These are phyloP conservation scores for Syngnathus acus DNA, from an alignment of 2,797 vertebrate genomes.

Conservation along the genomic window DNA sequence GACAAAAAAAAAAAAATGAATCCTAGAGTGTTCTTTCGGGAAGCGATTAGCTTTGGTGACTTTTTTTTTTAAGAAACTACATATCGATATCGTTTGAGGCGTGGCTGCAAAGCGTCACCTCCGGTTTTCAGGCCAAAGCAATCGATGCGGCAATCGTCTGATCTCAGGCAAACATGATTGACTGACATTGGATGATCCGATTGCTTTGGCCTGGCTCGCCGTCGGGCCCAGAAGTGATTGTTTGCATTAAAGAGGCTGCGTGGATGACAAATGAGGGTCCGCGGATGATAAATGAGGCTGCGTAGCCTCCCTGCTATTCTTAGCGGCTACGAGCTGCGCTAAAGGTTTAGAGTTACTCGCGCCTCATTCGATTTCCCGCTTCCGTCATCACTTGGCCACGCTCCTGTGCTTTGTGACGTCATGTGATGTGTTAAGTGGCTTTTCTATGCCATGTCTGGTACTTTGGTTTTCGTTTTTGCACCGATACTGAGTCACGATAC, in stretches of 20 bases:
- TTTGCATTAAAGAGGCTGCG: conserved; percentile 13
- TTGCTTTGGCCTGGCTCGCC: too few species aligned
- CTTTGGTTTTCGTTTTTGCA: too few species aligned
- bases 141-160: too few species aligned
- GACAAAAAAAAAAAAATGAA: conserved; percentile 27
- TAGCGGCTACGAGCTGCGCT: conserved; percentile 39
- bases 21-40: background rate
- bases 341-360: conserved; percentile 66
- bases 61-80: background rate
- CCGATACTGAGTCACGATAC: too few species aligned
- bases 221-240: too few species aligned
- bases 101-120: too few species aligned
- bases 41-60: too few species aligned
- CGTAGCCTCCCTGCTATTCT: conserved; percentile 50
- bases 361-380: conserved; percentile 27
- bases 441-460: too few species aligned
- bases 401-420: background rate
- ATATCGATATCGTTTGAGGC: too few species aligned
- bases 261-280: conserved; percentile 11
- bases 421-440: background rate
- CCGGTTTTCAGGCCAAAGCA: too few species aligned
- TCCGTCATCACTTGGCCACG: background rate
- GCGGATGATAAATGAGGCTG: conserved; percentile 61
- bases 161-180: too few species aligned
- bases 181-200: too few species aligned